Conservation (phyloP, 2,113 vertebrate genomes). For the Rhynchomys soricoides region DNA sequence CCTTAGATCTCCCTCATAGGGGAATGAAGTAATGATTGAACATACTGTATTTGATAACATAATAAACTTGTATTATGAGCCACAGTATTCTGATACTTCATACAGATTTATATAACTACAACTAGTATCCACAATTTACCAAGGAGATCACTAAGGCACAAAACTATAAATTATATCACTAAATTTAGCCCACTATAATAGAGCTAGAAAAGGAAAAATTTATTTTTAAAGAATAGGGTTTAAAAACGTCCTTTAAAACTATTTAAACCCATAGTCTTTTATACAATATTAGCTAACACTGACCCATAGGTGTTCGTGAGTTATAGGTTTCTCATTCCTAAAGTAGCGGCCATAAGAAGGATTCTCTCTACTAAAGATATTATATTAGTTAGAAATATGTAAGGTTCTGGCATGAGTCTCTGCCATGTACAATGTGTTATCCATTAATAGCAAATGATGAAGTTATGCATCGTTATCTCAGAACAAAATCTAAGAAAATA, state of each 20-base stretch:
- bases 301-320: neutral
- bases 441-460: neutral
- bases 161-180: neutral
- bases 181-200: neutral
- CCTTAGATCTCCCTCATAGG: neutral
- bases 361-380: neutral
- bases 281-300: neutral
- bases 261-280: neutral
- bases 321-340: neutral
- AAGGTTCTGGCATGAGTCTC: neutral
- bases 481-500: neutral
- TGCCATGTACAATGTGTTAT: neutral
- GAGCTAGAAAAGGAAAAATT: neutral
- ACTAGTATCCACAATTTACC: slow-evolving; percentile 28
- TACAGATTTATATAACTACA: neutral
- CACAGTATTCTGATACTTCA: neutral
- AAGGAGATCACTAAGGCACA: neutral
- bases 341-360: neutral
- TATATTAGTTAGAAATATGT: neutral
- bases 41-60: neutral
- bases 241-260: neutral
- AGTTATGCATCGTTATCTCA: neutral
- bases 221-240: neutral
- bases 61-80: neutral
- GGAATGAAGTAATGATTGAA: neutral